phyloP scores from a whole-genome alignment of 2,113 vertebrate genomes.

The Aplodontia rufa region DNA sequence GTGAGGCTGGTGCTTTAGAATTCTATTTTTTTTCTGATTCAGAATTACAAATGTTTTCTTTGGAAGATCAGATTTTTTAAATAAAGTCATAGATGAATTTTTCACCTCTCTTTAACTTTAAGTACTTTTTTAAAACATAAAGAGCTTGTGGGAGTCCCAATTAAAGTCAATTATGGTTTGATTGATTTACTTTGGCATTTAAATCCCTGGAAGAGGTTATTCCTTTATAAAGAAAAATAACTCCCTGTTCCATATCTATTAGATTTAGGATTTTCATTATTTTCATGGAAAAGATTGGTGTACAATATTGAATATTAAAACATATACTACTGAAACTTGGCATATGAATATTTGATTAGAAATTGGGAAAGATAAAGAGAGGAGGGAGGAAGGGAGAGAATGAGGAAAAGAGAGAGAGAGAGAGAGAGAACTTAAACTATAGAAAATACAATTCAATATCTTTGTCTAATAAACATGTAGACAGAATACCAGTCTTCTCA shows the following conservation, averaged over 20 bases:
- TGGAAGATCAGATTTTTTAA: constrained; percentile 21
- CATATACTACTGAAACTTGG: neutral
- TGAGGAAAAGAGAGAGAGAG: neutral
- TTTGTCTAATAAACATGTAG: neutral
- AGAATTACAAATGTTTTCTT: constrained; percentile 18
- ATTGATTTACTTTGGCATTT: constrained; percentile 67
- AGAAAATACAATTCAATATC: neutral
- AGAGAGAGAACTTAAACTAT: neutral
- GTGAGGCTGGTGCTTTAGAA: neutral
- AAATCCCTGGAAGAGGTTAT: constrained; percentile 48
- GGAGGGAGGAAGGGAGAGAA: neutral
- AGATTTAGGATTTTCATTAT: constrained; percentile 8
- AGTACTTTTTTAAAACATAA: constrained; percentile 60
- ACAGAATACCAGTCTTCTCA: neutral
- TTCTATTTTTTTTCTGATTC: neutral
- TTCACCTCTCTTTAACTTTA: constrained; percentile 75
- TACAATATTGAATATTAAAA: constrained; percentile 10
- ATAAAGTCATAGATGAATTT: constrained; percentile 61
- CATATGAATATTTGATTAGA: neutral
- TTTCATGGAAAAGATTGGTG: neutral
- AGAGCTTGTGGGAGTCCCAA: constrained; percentile 61
- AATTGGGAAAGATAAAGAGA: neutral
- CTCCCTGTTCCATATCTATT: neutral
- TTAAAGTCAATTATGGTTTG: constrained; percentile 74
- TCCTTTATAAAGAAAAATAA: constrained; percentile 51